Evolutionary conservation across 2,797 vertebrate species (phyloP), one percentile per base, ranked within the genome.

Genomic region (Kryptolebias ocellatus): DNA sequence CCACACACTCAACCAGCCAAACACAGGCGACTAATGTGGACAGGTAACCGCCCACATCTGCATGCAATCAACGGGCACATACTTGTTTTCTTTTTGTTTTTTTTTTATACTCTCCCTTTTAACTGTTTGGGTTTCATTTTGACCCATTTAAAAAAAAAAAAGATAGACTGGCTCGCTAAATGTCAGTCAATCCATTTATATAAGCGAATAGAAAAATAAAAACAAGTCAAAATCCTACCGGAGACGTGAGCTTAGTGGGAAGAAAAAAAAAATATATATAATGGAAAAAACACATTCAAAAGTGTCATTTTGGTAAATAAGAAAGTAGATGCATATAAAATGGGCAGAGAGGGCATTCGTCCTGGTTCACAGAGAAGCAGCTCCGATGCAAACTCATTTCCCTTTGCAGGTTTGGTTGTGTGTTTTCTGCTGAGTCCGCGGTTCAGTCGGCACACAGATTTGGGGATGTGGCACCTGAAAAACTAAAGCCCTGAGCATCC

Each of bases 401-500:
- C 72, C 71, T 77, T 81, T 51, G 67, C 67, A 75, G 72, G 86
- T 74, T 44, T 46, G 55, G 63, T 74, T 61, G 75, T 44, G 72
- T 53, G 53, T 74, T 64, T 63, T n/a, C 46, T 59, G 67, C 47
- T 8, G 60, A 76, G 78, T 85, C 74, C 79, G 63, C 29, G 62
- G 76, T 79, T 49, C 70, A 52, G 64, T 74, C 72, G 10, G 65
- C 63, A 69, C 57, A 47, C 50, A 47, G 59, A 60, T 86, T 85
- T 79, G 20, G 79, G 79, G 90, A 83, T 72, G 77, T 70, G 85
- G 92, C 88, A 92, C 90, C 90, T 92, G 91, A 92, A 91, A 76
- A 90, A 83, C 72, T 71, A 83, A 92, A 86, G 88, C 90, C 93
- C 93, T 94, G 93, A 94, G 94, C 86, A 60, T 89, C 80, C 69